phyloP scores from a whole-genome alignment of 2,113 vertebrate species.

The Panthera tigris region DNA sequence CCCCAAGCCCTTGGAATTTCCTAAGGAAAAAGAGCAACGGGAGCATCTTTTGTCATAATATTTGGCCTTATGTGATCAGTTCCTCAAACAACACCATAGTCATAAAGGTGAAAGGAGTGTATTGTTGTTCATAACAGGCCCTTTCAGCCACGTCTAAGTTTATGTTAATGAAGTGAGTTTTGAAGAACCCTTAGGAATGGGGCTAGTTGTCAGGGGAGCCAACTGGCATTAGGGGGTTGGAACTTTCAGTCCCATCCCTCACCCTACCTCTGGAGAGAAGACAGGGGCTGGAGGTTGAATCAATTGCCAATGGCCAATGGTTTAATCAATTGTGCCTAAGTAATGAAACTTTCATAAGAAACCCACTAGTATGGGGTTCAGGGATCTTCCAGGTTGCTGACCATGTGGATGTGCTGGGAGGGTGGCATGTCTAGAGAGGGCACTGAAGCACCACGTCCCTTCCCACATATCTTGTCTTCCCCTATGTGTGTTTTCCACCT shows the following conservation, averaged over 20 bases:
- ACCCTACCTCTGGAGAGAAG: neutral
- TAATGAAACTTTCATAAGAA: neutral
- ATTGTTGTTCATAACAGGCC: neutral
- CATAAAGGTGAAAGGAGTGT: neutral
- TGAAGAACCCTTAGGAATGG: neutral
- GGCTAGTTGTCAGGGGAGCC: no score
- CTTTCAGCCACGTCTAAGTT: neutral
- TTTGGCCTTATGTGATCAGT: neutral
- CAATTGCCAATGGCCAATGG: neutral
- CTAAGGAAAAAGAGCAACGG: neutral
- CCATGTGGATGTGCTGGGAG: neutral
- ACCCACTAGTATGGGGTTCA: neutral
- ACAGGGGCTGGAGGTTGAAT: neutral
- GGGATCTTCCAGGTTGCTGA: neutral
- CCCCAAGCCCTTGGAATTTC: neutral
- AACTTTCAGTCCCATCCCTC: neutral
- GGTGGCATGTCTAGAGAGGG: neutral
- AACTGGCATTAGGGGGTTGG: neutral
- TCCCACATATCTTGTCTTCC: neutral
- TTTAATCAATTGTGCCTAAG: neutral
- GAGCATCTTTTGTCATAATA: neutral
- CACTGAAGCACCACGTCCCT: neutral
- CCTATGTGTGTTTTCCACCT: neutral
- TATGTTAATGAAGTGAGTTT: neutral
- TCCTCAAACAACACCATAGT: neutral